These are phyloP conservation scores for Ochlodes sylvanus DNA, from an alignment of 2,888 invertebrate species.

Conservation along the genomic window DNA sequence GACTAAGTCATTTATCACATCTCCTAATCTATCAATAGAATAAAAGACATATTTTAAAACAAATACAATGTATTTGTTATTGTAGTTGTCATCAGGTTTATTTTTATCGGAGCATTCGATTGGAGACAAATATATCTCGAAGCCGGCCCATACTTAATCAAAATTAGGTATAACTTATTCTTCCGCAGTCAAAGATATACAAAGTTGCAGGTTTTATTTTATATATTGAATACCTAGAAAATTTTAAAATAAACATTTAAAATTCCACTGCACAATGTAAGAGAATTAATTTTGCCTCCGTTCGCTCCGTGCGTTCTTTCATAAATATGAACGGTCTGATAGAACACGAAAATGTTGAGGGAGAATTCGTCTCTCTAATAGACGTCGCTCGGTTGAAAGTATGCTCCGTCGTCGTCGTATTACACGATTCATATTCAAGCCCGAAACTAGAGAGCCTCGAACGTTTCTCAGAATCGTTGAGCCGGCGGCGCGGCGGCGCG, in stretches of 20 bases:
- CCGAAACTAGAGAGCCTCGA: conserved; percentile 80
- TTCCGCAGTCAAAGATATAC: neutral
- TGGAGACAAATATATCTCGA: neutral
- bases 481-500: conserved; percentile 79
- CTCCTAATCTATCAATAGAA: conserved; percentile 25
- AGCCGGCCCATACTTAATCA: neutral
- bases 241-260: conserved; percentile 6
- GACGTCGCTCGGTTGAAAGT: conserved; percentile 49
- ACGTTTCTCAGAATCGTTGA: conserved; percentile 82
- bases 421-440: conserved; percentile 79
- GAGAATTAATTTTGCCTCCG: conserved; percentile 13
- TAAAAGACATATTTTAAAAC: conserved; percentile 5
- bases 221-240: neutral
- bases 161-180: neutral
- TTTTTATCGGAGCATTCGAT: conserved; percentile 16
- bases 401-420: conserved; percentile 58
- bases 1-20: conserved; percentile 27
- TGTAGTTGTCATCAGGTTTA: conserved; percentile 18
- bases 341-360: conserved; percentile 27
- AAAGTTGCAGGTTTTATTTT: neutral
- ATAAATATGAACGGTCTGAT: conserved; percentile 23
- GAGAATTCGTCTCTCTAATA: conserved; percentile 38
- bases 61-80: too few species aligned
- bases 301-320: conserved; percentile 17
- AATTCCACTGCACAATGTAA: neutral